These are phyloP conservation scores for Stegastes partitus DNA, from an alignment of 2,113 vertebrate species.

Conservation along the genomic window DNA sequence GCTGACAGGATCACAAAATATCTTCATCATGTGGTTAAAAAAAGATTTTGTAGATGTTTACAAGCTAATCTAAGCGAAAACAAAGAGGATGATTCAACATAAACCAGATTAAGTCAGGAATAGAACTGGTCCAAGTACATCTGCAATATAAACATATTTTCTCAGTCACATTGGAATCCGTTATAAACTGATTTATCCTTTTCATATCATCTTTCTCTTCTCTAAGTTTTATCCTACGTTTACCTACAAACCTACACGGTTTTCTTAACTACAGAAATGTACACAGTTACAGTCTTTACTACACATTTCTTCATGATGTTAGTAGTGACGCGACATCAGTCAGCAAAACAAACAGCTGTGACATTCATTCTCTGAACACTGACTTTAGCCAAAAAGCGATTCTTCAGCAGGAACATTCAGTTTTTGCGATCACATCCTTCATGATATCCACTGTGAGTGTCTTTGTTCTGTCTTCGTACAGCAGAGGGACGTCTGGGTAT, in stretches of 20 bases:
- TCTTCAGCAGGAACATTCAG: constrained; percentile 14
- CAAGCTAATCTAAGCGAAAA: constrained; percentile 17
- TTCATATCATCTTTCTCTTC: constrained; percentile 19
- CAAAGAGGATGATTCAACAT: constrained; percentile 14
- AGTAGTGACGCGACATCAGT: constrained; percentile 7
- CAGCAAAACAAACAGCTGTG: constrained; percentile 13
- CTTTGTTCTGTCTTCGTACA: constrained; percentile 57
- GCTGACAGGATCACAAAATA: constrained; percentile 16
- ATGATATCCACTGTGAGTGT: constrained; percentile 23
- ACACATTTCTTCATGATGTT: constrained; percentile 18
- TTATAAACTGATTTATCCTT: not conserved
- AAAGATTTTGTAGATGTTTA: not conserved
- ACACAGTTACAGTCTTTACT: constrained; percentile 26
- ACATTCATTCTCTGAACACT: constrained; percentile 56
- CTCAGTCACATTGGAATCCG: constrained; percentile 6
- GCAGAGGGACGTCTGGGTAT: constrained; percentile 15
- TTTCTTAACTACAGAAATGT: constrained; percentile 62
- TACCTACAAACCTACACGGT: constrained; percentile 5
- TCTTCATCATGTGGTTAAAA: constrained; percentile 37
- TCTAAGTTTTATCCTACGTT: constrained; percentile 29
- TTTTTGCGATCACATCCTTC: constrained; percentile 37
- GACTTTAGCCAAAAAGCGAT: constrained; percentile 44
- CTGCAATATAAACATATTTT: constrained; percentile 3
- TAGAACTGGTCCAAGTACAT: constrained; percentile 7
- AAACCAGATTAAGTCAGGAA: constrained; percentile 1